These are phyloP conservation scores for Chlorocebus sabaeus DNA, from an alignment of 2,113 vertebrate species.

Conservation along the genomic window DNA sequence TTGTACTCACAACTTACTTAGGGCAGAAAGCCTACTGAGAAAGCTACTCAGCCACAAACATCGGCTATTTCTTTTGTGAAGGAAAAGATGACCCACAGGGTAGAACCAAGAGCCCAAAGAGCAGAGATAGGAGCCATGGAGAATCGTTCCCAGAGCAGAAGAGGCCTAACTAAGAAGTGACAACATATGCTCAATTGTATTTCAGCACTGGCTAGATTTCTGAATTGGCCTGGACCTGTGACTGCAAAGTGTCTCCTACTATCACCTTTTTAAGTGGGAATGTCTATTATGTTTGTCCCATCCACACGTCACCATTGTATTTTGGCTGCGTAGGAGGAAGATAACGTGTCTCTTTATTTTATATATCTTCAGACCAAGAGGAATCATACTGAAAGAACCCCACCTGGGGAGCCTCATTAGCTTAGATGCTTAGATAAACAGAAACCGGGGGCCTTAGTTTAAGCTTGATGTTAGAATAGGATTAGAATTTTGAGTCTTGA, in stretches of 20 bases:
- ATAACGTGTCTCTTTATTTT: neutral
- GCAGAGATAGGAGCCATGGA: neutral
- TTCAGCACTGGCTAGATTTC: neutral
- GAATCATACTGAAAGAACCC: neutral
- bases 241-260: neutral
- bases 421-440: neutral
- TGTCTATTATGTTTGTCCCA: neutral
- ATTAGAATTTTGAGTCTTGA: neutral
- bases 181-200: neutral
- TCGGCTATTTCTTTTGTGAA: neutral
- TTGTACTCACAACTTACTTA: neutral
- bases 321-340: neutral
- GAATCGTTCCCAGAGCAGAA: neutral
- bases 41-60: neutral
- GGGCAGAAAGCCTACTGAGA: neutral
- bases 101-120: neutral
- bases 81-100: neutral
- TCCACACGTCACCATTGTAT: neutral
- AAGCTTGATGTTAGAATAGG: neutral
- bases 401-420: neutral
- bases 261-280: neutral
- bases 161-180: neutral
- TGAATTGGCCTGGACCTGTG: neutral
- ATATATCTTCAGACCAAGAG: neutral
- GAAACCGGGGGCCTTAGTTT: neutral